Percentiles rank a stretch among this genome's conserved stretches.
Conservation (phyloP, 2,113 vertebrate genomes). For the Euleptes europaea region DNA sequence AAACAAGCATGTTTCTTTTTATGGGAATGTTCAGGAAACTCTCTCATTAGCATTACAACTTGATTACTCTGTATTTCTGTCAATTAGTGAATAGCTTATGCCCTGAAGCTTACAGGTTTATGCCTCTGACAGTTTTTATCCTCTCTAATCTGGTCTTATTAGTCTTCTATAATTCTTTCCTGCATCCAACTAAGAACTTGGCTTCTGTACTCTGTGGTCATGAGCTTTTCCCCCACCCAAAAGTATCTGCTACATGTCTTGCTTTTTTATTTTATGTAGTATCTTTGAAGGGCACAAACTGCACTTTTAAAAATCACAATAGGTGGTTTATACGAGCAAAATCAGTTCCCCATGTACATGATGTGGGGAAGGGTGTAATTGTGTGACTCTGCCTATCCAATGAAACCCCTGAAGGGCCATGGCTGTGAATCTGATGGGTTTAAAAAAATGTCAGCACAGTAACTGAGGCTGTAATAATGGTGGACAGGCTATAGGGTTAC, state of each 20-base stretch:
- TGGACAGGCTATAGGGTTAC: no score
- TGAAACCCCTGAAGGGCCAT: neutral
- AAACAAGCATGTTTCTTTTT: neutral
- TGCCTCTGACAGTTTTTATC: neutral
- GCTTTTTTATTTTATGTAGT: neutral
- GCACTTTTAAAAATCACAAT: no score
- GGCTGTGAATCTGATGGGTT: neutral
- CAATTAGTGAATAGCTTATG: neutral
- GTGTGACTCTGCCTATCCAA: neutral
- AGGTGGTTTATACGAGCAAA: neutral
- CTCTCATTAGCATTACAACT: neutral
- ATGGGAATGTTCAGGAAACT: neutral
- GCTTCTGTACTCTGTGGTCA: neutral
- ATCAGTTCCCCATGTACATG: neutral
- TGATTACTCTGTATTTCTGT: neutral
- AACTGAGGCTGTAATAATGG: neutral
- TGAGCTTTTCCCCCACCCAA: neutral
- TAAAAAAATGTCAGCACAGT: neutral
- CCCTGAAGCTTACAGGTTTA: slow-evolving; percentile 5
- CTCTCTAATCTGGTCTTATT: neutral
- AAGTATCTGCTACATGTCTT: neutral
- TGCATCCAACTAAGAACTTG: neutral
- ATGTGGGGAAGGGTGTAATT: neutral
- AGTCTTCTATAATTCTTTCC: neutral
- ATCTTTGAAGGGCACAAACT: neutral